Evolutionary conservation across 2,797 vertebrate species (phyloP), one percentile per base, ranked within the genome.

Genomic region (Crenuchus spilurus): DNA sequence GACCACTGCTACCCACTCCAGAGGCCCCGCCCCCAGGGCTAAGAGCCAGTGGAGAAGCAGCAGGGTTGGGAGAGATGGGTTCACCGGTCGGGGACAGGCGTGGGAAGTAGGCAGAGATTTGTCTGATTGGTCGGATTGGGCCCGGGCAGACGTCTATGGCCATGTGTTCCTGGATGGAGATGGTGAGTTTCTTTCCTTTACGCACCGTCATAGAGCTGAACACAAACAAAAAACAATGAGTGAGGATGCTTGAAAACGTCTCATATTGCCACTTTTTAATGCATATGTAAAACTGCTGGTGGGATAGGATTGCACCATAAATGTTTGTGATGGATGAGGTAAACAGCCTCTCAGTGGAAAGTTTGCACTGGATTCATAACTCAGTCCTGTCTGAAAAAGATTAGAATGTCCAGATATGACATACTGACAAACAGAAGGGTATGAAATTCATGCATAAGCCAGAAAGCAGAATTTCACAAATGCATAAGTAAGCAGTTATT

Each of bases 81-180:
- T 75, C 73, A 22, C 73, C 73, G 0, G 75, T 1, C 49, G 31
- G 83, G 63, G 74, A 78, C 66, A 83, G 86, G n/a, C 83, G 82
- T 0, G 84, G 88, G 33, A 89, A 89, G 74, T 86, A 88, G 70
- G 83, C 66, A 0, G 87, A 88, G 39, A 89, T 88, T 82, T 83
- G 86, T 44, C 0, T 80, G 79, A 89, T 87, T 72, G 87, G 87
- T 58, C 39, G 80, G 74, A 87, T 86, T 46, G 86, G 86, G 9
- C 87, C 85, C 0, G 84, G 86, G 69, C 83, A 88, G 81, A 87
- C 83, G 0, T 88, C 37, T 11, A 88, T 88, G 76, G 87, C 87
- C 87, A 88, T 82, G 76, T 89, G 88, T 64, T 88, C 87, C 85
- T 74, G 85, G 76, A 86, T 84, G 82, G 75, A 85, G 81, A 86